phyloP scores from a whole-genome alignment of 1,140 invertebrate genomes.

The Atta texana region DNA sequence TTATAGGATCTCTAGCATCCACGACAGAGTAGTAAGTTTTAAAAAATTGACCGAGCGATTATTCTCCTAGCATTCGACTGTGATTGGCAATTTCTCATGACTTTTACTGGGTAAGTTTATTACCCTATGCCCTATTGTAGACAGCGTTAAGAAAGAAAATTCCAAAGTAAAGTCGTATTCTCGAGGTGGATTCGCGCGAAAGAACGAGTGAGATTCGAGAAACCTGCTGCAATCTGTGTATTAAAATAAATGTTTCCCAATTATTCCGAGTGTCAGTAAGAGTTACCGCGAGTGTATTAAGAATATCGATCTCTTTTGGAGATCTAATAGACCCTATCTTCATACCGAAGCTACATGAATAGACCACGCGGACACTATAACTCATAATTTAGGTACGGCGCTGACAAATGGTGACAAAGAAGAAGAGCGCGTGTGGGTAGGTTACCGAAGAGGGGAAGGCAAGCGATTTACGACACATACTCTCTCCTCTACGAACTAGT shows the following conservation, averaged over 20 bases:
- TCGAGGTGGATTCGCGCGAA: background rate
- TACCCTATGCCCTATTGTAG: too few species aligned
- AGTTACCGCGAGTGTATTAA: background rate
- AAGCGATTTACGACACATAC: slow-evolving; percentile 41
- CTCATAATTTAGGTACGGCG: slow-evolving; percentile 48
- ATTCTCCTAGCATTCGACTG: too few species aligned
- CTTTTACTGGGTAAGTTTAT: too few species aligned
- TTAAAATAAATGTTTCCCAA: background rate
- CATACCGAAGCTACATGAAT: slow-evolving; percentile 34
- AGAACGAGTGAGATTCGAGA: background rate
- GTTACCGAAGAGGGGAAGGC: background rate
- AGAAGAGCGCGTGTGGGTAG: slow-evolving; percentile 40
- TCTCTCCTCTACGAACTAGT: background rate
- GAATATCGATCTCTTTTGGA: background rate
- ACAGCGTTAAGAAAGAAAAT: background rate
- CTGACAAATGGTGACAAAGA: slow-evolving; percentile 56
- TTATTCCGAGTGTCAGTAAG: background rate
- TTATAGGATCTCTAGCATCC: too few species aligned
- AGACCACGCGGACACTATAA: slow-evolving; percentile 49
- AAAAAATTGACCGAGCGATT: too few species aligned
- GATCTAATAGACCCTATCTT: slow-evolving; percentile 29
- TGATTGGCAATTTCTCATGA: too few species aligned
- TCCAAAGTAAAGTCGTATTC: background rate
- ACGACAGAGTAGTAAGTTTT: too few species aligned
- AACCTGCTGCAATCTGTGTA: background rate